Conservation (phyloP, 2,797 vertebrate genomes). For the Salmo trutta region DNA sequence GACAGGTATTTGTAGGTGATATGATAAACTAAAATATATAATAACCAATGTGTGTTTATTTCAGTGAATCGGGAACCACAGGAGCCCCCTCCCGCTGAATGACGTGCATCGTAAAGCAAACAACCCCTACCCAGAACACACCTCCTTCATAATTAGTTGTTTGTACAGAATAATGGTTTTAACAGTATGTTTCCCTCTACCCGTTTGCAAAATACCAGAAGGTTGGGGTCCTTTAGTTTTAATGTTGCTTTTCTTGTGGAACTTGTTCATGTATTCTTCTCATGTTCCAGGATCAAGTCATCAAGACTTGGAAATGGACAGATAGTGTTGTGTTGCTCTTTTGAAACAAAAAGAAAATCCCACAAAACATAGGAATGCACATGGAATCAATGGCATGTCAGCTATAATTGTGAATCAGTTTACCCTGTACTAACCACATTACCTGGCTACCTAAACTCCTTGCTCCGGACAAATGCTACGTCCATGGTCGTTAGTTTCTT, state of each 20-base stretch:
- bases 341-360: constrained; percentile 31
- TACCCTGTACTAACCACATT: background rate
- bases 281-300: background rate
- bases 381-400: background rate
- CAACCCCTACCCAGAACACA: background rate
- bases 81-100: constrained; percentile 8
- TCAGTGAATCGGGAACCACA: constrained; percentile 10
- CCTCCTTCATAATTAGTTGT: constrained; percentile 2
- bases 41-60: background rate
- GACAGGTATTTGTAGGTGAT: background rate
- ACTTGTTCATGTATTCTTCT: constrained; percentile 35
- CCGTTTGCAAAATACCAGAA: background rate
- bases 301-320: constrained; percentile 29
- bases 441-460: no score
- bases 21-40: background rate
- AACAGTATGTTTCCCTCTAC: background rate
- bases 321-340: constrained; percentile 21
- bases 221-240: constrained; percentile 1
- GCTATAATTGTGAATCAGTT: background rate
- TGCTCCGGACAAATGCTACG: no score
- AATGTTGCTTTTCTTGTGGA: constrained; percentile 21
- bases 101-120: background rate
- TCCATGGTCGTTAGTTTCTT: no score
- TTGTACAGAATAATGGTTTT: background rate
- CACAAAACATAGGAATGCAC: constrained; percentile 8